A percentile compares a stretch with the other conserved stretches of the same genome.
Conservation (phyloP, 2,797 vertebrate species). For the Taenioides sp. region DNA sequence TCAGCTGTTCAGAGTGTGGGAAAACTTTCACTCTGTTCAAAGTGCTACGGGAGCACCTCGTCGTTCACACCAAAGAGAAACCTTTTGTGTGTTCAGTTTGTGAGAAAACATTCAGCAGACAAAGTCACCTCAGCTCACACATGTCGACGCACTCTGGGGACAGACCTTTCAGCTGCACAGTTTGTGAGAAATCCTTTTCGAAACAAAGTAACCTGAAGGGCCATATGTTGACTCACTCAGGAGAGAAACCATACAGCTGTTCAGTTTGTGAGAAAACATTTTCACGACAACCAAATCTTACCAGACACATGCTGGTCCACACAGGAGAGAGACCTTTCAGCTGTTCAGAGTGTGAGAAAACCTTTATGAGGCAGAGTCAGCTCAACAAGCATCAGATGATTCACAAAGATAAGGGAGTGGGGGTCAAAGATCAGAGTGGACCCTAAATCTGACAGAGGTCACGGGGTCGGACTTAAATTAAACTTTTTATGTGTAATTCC, state of each 20-base stretch:
- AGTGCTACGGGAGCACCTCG: background rate
- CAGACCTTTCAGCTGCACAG: conserved; percentile 4
- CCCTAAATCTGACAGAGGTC: too few relatives aligned
- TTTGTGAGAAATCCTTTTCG: background rate
- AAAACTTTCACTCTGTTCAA: background rate
- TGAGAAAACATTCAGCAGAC: background rate
- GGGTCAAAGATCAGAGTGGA: too few relatives aligned
- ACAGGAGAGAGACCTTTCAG: conserved; percentile 7
- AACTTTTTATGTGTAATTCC: too few relatives aligned
- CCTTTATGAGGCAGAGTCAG: background rate
- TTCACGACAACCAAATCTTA: background rate
- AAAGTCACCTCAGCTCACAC: background rate
- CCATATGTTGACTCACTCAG: background rate
- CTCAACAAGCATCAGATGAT: background rate
- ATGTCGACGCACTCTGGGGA: background rate
- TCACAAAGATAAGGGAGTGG: background rate
- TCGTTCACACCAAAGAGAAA: background rate
- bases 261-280: background rate
- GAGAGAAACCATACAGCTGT: conserved; percentile 1
- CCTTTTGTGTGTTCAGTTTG: conserved; percentile 1
- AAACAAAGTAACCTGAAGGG: background rate
- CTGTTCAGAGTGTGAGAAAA: background rate
- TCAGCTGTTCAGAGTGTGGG: background rate
- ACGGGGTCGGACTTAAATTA: too few relatives aligned
- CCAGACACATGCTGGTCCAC: background rate